Evolutionary conservation across 2,888 invertebrate genomes (phyloP), one percentile per base, ranked within the genome.

Genomic region (Lepeophtheirus nordmannii): DNA sequence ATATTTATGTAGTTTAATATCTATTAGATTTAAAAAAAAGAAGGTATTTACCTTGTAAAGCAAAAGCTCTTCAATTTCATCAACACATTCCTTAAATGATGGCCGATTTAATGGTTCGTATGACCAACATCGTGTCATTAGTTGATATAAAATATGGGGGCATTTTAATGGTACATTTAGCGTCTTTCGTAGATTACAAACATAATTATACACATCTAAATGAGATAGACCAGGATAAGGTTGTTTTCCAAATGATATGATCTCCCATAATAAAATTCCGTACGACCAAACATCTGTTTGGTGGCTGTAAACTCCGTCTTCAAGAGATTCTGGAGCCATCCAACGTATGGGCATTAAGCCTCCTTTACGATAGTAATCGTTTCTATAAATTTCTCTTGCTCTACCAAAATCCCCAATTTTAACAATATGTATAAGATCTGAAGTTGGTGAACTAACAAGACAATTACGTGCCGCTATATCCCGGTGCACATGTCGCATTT

Each of bases 261-360:
- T 89, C 80, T 98, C 98, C 94, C 96, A 97, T 74, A 94, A 83
- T 3, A 97, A 78, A 0, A 97, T 77, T 0, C 87, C 89, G 78
- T 90, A 91, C 0, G 90, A 85, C 96, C 96, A 96, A 7, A 96
- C 93, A 75, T 97, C 97, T 0, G 92, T 91, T 74, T 96, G 94
- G 62, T 89, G 88, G 0, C 94, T 93, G 75, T 96, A 98, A 0
- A 96, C 87, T 0, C 96, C 94, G 74, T 96, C 94, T 1, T 91
- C 85, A 12, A 97, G 78, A 30, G 93, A 91, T 77, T 98, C 98
- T 1, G 96, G 96, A 0, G 94, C 86, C 94, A 98, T 96, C 97
- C 97, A 97, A 56, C 76, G 73, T 10, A 64, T 92, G 1, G 96
- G 97, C 63, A 97, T 76, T 59, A 94, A 77, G 1, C 93, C 87